Base-by-base conservation (phyloP, 2,113 vertebrate species). In the Chlamydotis undulata region DNA sequence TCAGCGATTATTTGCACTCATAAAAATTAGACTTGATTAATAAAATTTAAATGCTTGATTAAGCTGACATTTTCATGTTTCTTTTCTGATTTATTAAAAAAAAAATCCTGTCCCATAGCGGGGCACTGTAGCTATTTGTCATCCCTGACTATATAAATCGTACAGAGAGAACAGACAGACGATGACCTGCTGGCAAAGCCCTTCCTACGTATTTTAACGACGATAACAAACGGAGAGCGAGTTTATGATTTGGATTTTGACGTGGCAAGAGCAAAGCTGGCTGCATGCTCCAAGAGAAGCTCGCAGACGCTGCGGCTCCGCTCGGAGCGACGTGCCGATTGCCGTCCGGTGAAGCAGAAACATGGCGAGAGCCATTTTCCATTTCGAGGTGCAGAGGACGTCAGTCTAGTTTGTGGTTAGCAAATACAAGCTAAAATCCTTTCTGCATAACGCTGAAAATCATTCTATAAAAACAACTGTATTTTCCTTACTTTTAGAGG, bases 41-140 rank as follows among this genome's bases (percentile, higher is more conserved):
- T 98, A 98, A 98, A 98, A 98, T 98, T 98, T 98, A 97, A 98
- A 98, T 97, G 98, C 97, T 98, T 98, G 96, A 98, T 98, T 98
- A 98, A 97, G 96, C 96, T 98, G 98, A 98, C 97, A 98, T 98
- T 98, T 98, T 97, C 96, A 98, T 97, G 97, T 98, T 98, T 97
- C 91, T 97, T 96, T 98, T 97, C 96, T 97, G 97, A 98, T 97
- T 98, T 98, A 98, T 98, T 98, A 97, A 98, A 98, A 79, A 37
- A 37, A 43, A 43, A 98, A 98, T 97, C 96, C 94, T 96, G 39
- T 95, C 83, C 97, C 63, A 95, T 89, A 86, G 78, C 35, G 73
- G 60, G 79, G 37, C 64, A 65, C 19, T 53, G 29, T 4, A 60
- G 47, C 71, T 87, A 60, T 88, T 87, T 95, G 94, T 94, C 47